Evolutionary conservation across 2,888 invertebrate species (phyloP), one percentile per base, ranked within the genome.

Genomic region (Cryptophagus acutangulus): DNA sequence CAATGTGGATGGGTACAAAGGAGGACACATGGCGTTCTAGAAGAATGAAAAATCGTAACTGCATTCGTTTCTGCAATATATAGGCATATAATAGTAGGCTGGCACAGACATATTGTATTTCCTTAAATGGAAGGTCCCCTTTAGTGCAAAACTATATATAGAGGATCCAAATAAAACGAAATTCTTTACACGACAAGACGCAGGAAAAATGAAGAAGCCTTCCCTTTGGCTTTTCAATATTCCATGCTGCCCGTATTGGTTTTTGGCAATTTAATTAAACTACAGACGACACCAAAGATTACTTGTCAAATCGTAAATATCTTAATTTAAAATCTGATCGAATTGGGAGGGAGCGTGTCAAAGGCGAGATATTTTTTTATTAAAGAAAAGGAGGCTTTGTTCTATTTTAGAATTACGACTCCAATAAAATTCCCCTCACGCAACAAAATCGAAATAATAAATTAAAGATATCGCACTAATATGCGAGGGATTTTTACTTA

Each of bases 221-320:
- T n/a, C n/a, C n/a, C n/a, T n/a, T n/a, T n/a, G n/a, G n/a, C n/a
- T n/a, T n/a, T n/a, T n/a, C n/a, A n/a, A n/a, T n/a, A n/a, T n/a
- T n/a, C n/a, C n/a, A n/a, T n/a, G n/a, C n/a, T n/a, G n/a, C n/a
- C n/a, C n/a, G n/a, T 12, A 26, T 26, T 26, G 26, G 26, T 26
- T 26, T 26, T 26, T 26, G 3, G 26, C 31, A 31, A 31, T 31
- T 31, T 31, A 31, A 31, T 31, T 31, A 31, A 31, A 31, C 31
- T 15, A 16, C 16, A 31, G n/a, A 15, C 31, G 31, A 31, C 31
- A 31, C 31, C 31, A 31, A 16, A 12, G 14, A 31, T 31, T 16
- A 31, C 31, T 31, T 31, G 31, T 31, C 31, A 31, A 31, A 3
- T 31, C 31, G 31, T 31, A 31, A 31, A 31, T 31, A 31, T 31